phyloP scores from a whole-genome alignment of 2,797 vertebrate species.

The Philypnodon macrostomus region DNA sequence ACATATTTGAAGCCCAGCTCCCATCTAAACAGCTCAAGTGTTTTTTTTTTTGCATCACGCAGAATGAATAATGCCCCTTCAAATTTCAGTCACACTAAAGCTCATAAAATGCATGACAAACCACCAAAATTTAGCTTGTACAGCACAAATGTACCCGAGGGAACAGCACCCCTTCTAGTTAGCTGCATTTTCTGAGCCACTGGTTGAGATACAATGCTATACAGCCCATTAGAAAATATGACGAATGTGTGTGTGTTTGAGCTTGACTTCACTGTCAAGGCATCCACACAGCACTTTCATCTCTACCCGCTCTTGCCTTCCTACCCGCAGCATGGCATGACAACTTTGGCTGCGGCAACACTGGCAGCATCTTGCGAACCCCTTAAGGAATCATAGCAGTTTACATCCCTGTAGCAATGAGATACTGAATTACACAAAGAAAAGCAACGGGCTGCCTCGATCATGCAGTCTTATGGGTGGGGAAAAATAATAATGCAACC shows the following conservation, averaged over 20 bases:
- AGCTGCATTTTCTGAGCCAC: conserved; percentile 58
- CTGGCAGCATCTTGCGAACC: conserved; percentile 53
- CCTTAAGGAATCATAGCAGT: conserved; percentile 58
- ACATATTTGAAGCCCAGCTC: conserved; percentile 53
- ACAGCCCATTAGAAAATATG: conserved; percentile 58
- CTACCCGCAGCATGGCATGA: conserved; percentile 61
- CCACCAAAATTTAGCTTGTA: conserved; percentile 59
- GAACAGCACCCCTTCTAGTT: conserved; percentile 49
- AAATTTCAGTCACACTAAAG: conserved; percentile 49
- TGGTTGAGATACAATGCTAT: conserved; percentile 52
- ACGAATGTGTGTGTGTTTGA: conserved; percentile 42
- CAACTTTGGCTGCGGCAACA: conserved; percentile 61
- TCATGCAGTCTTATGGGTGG: conserved; percentile 29
- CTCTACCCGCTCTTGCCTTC: conserved; percentile 43
- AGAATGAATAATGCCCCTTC: conserved; percentile 56
- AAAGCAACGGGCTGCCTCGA: conserved; percentile 32
- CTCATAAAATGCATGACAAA: conserved; percentile 58
- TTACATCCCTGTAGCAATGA: conserved; percentile 52
- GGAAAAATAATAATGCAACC: conserved; percentile 20
- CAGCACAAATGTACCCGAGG: conserved; percentile 58
- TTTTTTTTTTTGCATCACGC: conserved; percentile 50
- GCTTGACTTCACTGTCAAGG: conserved; percentile 49
- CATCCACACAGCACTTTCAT: conserved; percentile 58
- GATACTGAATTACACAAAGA: conserved; percentile 54
- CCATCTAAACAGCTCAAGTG: conserved; percentile 53